These are phyloP conservation scores for Pongo pygmaeus DNA, from an alignment of 2,113 vertebrate species.

Conservation along the genomic window DNA sequence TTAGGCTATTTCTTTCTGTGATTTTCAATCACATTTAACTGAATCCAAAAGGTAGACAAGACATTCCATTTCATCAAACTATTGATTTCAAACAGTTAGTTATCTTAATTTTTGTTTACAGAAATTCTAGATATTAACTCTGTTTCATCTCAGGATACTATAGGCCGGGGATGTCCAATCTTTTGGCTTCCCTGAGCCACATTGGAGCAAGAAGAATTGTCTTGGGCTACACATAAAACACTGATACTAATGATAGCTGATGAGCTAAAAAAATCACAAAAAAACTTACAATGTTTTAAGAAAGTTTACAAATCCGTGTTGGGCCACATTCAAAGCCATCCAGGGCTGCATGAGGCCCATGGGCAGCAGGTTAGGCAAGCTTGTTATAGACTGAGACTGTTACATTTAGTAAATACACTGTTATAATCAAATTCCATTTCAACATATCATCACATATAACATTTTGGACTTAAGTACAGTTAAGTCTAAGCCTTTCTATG, in stretches of 20 bases:
- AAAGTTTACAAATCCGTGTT: too few species aligned
- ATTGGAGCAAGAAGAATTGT: too few species aligned
- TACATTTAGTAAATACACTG: neutral
- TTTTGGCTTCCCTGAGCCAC: too few species aligned
- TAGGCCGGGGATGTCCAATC: neutral
- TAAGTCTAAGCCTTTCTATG: constrained; percentile 12
- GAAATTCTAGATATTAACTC: neutral
- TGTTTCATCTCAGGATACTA: neutral
- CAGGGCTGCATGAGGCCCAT: too few species aligned
- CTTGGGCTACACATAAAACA: too few species aligned
- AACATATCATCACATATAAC: neutral
- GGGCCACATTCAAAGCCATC: too few species aligned
- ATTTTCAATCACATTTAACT: neutral
- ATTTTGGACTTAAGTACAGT: neutral
- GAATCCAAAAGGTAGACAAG: neutral
- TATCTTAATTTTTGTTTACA: neutral
- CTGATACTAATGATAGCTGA: too few species aligned
- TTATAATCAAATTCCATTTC: neutral
- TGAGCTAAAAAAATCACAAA: too few species aligned
- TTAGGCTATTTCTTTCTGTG: neutral
- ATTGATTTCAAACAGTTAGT: neutral
- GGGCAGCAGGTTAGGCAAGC: too few species aligned
- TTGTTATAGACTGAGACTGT: neutral
- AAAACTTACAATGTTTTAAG: too few species aligned
- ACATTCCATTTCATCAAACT: neutral